These are phyloP conservation scores for Lytechinus variegatus DNA, from an alignment of 35 echinoderm and acorn worm genomes.

Conservation along the genomic window DNA sequence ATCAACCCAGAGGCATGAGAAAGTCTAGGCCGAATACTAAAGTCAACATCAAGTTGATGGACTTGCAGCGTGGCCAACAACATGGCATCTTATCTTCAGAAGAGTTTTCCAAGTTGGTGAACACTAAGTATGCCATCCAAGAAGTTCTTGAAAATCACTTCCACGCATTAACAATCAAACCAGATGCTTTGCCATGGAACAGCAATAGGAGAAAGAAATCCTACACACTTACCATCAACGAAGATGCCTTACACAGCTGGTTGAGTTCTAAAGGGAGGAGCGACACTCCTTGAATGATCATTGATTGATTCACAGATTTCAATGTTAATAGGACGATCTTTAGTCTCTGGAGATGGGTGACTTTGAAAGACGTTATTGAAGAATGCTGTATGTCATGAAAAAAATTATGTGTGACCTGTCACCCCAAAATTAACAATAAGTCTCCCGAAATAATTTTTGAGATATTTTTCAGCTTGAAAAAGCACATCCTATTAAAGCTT, in stretches of 20 bases:
- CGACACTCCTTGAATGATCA: not conserved
- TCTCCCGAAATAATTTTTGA: no score
- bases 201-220: not conserved
- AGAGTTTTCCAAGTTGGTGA: not conserved
- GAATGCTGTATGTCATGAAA: not conserved
- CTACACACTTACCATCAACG: not conserved
- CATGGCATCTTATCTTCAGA: not conserved
- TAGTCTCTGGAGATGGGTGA: not conserved
- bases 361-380: not conserved
- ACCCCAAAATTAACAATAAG: no score
- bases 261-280: not conserved
- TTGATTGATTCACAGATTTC: not conserved
- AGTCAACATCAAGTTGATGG: conserved; percentile 17
- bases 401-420: no score
- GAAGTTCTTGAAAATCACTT: not conserved
- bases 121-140: not conserved
- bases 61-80: not conserved
- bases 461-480: no score
- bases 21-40: not conserved
- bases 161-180: not conserved
- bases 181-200: not conserved
- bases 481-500: no score
- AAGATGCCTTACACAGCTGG: not conserved
- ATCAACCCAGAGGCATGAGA: not conserved
- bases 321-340: not conserved